Evolutionary conservation across 2,113 vertebrate species (phyloP).

Genomic region (Herpailurus yagouaroundi): DNA sequence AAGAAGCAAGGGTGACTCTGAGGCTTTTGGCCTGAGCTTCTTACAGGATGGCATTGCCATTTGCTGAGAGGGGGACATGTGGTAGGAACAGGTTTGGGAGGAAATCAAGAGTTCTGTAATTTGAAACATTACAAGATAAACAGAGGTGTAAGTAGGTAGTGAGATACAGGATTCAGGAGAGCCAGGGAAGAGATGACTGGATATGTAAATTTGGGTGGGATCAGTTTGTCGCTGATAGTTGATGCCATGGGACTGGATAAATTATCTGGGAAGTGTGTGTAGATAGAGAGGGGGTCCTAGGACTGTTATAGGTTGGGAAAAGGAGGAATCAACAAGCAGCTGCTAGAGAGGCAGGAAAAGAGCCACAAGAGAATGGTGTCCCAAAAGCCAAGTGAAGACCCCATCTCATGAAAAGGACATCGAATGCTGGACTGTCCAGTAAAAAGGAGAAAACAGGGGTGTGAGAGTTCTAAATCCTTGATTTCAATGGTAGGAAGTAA

Average conservation of each 20-base stretch:
- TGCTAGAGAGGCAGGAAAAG: not conserved
- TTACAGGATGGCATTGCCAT: not conserved
- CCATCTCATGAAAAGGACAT: not conserved
- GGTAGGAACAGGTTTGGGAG: not conserved
- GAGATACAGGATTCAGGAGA: not conserved
- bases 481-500: not conserved
- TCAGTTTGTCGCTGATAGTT: not conserved
- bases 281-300: not conserved
- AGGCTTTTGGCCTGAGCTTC: not conserved
- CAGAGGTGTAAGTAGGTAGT: not conserved
- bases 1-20: not conserved
- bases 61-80: not conserved
- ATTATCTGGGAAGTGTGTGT: not conserved
- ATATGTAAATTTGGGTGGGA: not conserved
- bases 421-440: not conserved
- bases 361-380: not conserved
- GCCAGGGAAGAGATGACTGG: not conserved
- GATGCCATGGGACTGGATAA: not conserved
- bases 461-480: not conserved
- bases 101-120: not conserved
- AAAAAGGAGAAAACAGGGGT: not conserved
- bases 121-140: not conserved
- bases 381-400: not conserved
- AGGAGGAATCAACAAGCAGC: not conserved
- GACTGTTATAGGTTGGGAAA: not conserved